Percentiles rank a stretch among this genome's conserved stretches.
phyloP scores from a whole-genome alignment of 1,140 invertebrate genomes.

The Dreissena rostriformis region DNA sequence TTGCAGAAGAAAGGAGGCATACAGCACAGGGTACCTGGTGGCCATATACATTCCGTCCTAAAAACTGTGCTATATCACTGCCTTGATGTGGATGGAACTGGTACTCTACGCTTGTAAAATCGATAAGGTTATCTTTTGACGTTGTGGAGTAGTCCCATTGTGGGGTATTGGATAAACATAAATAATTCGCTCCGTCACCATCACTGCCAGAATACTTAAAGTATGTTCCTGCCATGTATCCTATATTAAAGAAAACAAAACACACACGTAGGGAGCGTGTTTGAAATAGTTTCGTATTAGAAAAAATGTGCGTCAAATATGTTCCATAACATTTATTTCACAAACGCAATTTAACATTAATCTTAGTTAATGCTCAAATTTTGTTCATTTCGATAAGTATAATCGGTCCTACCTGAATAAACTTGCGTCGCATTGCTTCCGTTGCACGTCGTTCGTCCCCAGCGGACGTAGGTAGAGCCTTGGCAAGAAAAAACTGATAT shows the following conservation, averaged over 20 bases:
- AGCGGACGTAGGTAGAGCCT: background rate
- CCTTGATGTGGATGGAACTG: background rate
- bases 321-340: background rate
- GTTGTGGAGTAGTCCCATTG: background rate
- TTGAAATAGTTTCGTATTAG: background rate
- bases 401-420: background rate
- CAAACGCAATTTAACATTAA: background rate
- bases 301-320: background rate
- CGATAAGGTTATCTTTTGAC: background rate
- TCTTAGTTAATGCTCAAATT: background rate
- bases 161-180: constrained; percentile 26
- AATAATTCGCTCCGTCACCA: constrained; percentile 24
- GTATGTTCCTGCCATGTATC: constrained; percentile 17
- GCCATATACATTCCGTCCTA: background rate
- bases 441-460: background rate
- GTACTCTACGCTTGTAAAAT: constrained; percentile 25
- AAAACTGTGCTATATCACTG: background rate
- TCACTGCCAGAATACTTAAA: background rate
- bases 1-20: constrained; percentile 24
- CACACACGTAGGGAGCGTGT: background rate
- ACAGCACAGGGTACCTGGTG: constrained; percentile 37
- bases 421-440: background rate
- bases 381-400: background rate
- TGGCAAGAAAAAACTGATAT: too few relatives aligned
- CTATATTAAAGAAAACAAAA: constrained; percentile 2